These are phyloP conservation scores for Theristicus caerulescens DNA, from an alignment of 2,113 vertebrate species.

Conservation along the genomic window DNA sequence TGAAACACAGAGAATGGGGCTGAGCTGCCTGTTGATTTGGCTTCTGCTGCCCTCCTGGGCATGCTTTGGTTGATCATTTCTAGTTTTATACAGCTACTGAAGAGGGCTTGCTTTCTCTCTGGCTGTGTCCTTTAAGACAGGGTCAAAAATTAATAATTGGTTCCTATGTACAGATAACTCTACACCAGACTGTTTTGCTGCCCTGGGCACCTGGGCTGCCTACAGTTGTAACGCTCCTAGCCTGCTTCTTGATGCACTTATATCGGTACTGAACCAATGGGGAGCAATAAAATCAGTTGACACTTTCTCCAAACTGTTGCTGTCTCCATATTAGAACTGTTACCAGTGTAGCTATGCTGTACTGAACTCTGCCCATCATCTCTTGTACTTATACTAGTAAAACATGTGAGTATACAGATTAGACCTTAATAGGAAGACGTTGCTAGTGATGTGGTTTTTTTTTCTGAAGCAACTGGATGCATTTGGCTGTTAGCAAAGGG, in stretches of 20 bases:
- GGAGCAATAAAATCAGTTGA: background rate
- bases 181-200: background rate
- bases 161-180: background rate
- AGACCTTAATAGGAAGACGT: background rate
- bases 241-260: background rate
- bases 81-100: background rate
- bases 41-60: background rate
- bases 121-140: background rate
- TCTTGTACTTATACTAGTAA: background rate
- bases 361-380: background rate
- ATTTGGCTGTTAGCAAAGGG: background rate
- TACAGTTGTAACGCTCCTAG: background rate
- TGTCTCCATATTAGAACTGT: background rate
- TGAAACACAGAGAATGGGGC: background rate
- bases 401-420: background rate
- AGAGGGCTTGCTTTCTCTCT: background rate
- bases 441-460: background rate
- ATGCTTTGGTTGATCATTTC: background rate
- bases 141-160: background rate
- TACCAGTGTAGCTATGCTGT: background rate
- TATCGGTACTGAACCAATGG: accelerated
- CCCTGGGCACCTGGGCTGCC: background rate
- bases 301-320: background rate
- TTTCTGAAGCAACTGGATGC: background rate
- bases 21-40: background rate